Evolutionary conservation across 2,888 invertebrate species (phyloP).

Genomic region (Morpho helenor): DNA sequence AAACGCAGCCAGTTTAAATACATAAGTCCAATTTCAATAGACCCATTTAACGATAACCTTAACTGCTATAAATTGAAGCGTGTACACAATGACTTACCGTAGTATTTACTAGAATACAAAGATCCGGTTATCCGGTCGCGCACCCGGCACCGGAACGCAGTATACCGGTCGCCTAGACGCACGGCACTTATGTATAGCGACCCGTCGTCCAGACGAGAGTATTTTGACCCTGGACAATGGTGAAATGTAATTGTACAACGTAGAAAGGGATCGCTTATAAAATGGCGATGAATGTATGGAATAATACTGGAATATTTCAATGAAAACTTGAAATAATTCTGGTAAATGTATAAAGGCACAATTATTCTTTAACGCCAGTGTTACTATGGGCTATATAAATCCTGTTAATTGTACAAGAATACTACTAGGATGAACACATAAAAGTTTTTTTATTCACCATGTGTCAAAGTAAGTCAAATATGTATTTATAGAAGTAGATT

Average conservation of each 20-base stretch:
- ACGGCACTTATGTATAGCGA: slow-evolving; percentile 91
- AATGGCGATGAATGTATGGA: not conserved
- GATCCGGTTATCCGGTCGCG: slow-evolving; percentile 88
- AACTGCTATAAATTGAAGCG: not conserved
- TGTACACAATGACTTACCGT: slow-evolving; percentile 72
- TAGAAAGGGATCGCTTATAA: slow-evolving; percentile 10
- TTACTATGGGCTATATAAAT: no score
- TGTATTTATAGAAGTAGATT: no score
- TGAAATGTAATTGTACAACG: slow-evolving; percentile 5
- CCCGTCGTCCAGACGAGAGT: slow-evolving; percentile 88
- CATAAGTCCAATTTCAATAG: slow-evolving; percentile 4
- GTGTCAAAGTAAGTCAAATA: no score
- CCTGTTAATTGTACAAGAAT: no score
- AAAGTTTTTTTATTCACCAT: no score
- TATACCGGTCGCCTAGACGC: slow-evolving; percentile 87
- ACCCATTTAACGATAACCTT: not conserved
- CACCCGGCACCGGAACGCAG: slow-evolving; percentile 89
- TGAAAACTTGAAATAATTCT: not conserved
- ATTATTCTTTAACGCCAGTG: no score
- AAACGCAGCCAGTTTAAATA: no score
- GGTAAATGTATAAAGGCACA: no score
- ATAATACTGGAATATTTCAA: slow-evolving; percentile 5
- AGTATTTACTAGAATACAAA: slow-evolving; percentile 83
- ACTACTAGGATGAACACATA: no score
- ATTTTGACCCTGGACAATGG: slow-evolving; percentile 73